Conservation (phyloP, 2,888 invertebrate species). For the Alitta virens region DNA sequence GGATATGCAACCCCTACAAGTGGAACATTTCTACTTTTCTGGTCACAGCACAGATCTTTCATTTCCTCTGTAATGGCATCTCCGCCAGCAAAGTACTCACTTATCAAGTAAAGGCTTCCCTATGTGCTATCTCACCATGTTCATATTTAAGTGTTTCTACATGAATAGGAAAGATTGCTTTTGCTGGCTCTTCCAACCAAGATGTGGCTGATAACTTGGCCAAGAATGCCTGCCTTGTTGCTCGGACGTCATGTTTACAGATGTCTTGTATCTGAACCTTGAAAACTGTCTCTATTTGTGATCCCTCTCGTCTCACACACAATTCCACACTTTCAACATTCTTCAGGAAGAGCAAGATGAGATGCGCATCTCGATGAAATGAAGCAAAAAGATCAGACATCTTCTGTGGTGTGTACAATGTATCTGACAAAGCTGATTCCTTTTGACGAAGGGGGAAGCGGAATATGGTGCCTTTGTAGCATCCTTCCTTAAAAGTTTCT, state of each 20-base stretch:
- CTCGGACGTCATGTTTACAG: conserved; percentile 8
- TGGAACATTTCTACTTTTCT: conserved; percentile 20
- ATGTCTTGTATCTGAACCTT: conserved; percentile 8
- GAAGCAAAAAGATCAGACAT: conserved; percentile 34
- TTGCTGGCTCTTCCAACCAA: conserved; percentile 7
- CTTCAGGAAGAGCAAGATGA: conserved; percentile 43
- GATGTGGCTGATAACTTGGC: background rate
- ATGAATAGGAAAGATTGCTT: conserved; percentile 1
- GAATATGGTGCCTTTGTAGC: conserved; percentile 44
- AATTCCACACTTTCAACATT: conserved; percentile 35
- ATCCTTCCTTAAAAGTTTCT: conserved; percentile 27
- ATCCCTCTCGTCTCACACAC: conserved; percentile 8
- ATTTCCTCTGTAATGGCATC: background rate
- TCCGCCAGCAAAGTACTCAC: conserved; percentile 22
- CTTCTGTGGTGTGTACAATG: conserved; percentile 32
- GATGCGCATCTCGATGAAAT: conserved; percentile 36
- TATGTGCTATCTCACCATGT: background rate
- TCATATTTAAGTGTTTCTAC: conserved; percentile 13
- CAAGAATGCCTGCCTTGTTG: background rate
- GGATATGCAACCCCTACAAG: conserved; percentile 34
- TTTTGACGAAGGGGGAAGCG: conserved; percentile 44
- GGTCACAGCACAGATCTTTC: no score
- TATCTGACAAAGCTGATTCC: conserved; percentile 38
- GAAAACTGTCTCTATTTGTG: conserved; percentile 1
- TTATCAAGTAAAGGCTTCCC: conserved; percentile 12